Evolutionary conservation across 2,797 vertebrate species (phyloP).

Genomic region (Mastacembelus armatus): DNA sequence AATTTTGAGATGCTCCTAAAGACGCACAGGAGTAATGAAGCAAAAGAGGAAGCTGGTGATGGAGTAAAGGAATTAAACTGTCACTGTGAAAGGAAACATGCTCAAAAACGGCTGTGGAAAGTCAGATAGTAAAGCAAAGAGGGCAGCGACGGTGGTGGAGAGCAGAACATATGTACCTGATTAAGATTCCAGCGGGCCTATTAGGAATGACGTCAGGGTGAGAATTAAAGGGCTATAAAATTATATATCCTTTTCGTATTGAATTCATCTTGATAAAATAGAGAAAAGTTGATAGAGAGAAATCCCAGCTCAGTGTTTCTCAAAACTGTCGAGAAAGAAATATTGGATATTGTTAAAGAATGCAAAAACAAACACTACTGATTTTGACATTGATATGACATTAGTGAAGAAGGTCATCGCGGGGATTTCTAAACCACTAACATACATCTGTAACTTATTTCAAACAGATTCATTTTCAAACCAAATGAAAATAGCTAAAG

Average conservation of each 20-base stretch:
- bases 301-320: too few species aligned
- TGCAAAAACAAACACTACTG: too few species aligned
- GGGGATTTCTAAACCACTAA: too few species aligned
- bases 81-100: slow-evolving; percentile 59
- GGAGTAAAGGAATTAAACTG: slow-evolving; percentile 73
- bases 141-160: slow-evolving; percentile 26
- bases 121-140: slow-evolving; percentile 36
- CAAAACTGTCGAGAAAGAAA: too few species aligned
- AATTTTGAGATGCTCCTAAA: slow-evolving; percentile 47
- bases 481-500: too few species aligned
- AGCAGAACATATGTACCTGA: slow-evolving; percentile 59
- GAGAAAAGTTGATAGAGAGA: too few species aligned
- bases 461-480: too few species aligned
- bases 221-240: slow-evolving; percentile 16
- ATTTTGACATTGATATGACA: too few species aligned
- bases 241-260: neutral
- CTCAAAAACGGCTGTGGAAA: slow-evolving; percentile 24
- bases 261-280: too few species aligned
- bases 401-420: too few species aligned
- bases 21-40: slow-evolving; percentile 25
- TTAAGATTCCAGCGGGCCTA: slow-evolving; percentile 58
- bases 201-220: slow-evolving; percentile 28
- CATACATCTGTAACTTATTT: too few species aligned
- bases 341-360: too few species aligned
- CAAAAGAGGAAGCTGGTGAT: slow-evolving; percentile 64